Percentiles rank a stretch among this genome's conserved stretches.
Conservation (phyloP, 2,888 invertebrate species). For the Acanthosepion esculentum region DNA sequence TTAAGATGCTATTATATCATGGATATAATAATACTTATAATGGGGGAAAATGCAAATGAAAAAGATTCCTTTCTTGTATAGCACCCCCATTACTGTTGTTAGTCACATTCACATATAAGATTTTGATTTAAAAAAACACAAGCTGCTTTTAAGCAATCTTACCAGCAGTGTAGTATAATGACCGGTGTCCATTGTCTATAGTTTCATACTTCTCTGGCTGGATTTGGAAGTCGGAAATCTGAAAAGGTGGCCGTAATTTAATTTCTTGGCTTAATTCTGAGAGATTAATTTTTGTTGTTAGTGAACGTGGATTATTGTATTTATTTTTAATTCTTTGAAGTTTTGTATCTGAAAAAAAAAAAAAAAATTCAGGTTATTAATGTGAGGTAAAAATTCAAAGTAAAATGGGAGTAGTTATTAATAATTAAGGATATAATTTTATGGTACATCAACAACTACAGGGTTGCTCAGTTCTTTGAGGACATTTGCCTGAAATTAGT, state of each 20-base stretch:
- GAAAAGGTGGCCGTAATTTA: slow-evolving; percentile 66
- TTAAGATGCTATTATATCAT: no score
- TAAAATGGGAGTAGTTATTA: neutral
- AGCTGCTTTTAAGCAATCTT: neutral
- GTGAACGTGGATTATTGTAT: slow-evolving; percentile 67
- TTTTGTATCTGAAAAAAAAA: slow-evolving; percentile 57
- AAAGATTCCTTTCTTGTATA: no score
- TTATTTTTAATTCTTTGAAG: slow-evolving; percentile 65
- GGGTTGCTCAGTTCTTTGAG: no score
- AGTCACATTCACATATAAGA: no score
- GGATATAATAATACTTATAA: no score
- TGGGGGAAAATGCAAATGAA: no score
- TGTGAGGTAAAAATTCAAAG: neutral
- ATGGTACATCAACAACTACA: no score
- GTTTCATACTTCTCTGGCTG: slow-evolving; percentile 50
- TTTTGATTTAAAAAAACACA: no score
- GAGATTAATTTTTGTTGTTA: slow-evolving; percentile 66
- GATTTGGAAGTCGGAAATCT: slow-evolving; percentile 62
- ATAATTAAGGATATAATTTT: no score
- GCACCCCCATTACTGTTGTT: no score
- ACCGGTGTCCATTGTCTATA: neutral
- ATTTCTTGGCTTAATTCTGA: slow-evolving; percentile 66
- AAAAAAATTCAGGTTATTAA: neutral
- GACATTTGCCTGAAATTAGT: no score
- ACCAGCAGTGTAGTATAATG: slow-evolving; percentile 34